phyloP scores from a whole-genome alignment of 1,140 invertebrate species.

The Anastrepha ludens region DNA sequence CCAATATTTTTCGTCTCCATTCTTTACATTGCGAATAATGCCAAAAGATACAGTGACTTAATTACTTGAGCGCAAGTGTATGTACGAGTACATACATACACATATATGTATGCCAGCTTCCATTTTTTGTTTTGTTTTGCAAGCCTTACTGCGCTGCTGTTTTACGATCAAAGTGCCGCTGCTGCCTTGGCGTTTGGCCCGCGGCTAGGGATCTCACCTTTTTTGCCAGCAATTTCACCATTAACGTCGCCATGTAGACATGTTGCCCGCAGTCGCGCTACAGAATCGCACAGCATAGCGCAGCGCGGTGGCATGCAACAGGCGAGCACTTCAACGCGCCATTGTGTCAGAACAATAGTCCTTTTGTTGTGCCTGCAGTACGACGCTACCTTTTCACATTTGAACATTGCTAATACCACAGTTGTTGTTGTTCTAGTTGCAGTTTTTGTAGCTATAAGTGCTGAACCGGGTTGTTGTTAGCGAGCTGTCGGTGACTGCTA shows the following conservation, averaged over 20 bases:
- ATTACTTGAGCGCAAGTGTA: no score
- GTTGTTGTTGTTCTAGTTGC: neutral
- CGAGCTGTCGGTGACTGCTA: neutral
- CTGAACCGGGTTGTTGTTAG: neutral
- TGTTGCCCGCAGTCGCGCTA: neutral
- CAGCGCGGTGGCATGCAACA: constrained; percentile 34
- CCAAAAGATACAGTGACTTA: no score
- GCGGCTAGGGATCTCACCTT: constrained; percentile 18
- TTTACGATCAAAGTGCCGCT: constrained; percentile 50
- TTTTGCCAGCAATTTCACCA: constrained; percentile 27
- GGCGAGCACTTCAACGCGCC: constrained; percentile 25
- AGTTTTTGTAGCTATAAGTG: neutral
- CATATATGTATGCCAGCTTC: neutral
- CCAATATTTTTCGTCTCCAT: no score
- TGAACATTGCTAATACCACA: neutral
- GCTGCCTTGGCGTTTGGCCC: neutral
- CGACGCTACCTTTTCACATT: neutral
- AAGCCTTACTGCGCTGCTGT: neutral
- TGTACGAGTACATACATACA: neutral
- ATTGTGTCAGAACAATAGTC: constrained; percentile 42
- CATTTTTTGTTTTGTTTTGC: neutral
- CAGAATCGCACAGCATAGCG: neutral
- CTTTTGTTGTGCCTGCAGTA: constrained; percentile 23
- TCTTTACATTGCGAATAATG: no score
- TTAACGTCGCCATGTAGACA: constrained; percentile 24